Conservation (phyloP, 2,888 invertebrate species). For the Rapana venosa region DNA sequence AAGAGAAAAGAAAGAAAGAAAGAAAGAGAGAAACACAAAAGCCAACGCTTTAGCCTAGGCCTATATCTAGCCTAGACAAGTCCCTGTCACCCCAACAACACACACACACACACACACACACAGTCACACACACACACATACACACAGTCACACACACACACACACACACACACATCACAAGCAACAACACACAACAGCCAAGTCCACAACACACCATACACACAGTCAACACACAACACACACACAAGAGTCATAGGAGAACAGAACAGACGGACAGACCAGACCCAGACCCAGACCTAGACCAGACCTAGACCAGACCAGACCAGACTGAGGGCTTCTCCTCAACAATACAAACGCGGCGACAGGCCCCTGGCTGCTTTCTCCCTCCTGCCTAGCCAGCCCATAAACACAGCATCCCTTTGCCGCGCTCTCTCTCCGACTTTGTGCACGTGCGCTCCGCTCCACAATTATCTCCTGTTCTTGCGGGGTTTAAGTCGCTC, state of each 20-base stretch:
- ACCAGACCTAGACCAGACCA: too few species aligned
- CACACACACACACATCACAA: slow-evolving; percentile 6
- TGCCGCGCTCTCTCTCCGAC: neutral
- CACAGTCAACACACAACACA: neutral
- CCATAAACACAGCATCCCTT: slow-evolving; percentile 17
- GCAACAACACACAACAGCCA: too few species aligned
- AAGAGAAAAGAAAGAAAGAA: neutral
- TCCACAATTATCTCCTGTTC: slow-evolving; percentile 8
- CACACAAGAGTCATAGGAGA: neutral
- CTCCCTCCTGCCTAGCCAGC: neutral
- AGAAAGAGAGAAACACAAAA: neutral
- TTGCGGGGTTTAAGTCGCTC: neutral
- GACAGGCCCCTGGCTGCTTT: neutral
- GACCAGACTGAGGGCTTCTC: too few species aligned
- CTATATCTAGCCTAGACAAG: too few species aligned
- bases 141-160: neutral
- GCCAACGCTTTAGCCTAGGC: too few species aligned
- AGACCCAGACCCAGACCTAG: too few species aligned
- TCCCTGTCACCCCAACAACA: too few species aligned
- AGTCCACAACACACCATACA: too few species aligned
- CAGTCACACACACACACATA: neutral
- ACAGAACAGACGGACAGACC: neutral
- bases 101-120: neutral
- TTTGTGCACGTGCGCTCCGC: slow-evolving; percentile 15
- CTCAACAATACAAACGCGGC: neutral